phyloP scores from a whole-genome alignment of 2,888 invertebrate species.

The Aelia acuminata region DNA sequence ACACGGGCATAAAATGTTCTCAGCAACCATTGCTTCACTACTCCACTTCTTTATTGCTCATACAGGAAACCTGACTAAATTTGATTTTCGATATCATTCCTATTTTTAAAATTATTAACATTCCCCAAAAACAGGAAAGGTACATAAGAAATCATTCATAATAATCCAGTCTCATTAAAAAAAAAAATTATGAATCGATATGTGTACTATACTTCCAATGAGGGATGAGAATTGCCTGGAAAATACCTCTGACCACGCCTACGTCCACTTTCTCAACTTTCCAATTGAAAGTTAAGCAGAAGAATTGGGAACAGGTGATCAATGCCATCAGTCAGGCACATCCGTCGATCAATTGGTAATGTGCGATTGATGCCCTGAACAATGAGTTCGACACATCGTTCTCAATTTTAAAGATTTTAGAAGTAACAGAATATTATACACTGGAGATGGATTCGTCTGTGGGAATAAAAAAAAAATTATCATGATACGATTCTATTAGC shows the following conservation, averaged over 20 bases:
- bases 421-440: background rate
- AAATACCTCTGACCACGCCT: background rate
- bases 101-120: no score
- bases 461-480: background rate
- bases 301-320: background rate
- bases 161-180: no score
- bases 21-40: background rate
- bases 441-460: background rate
- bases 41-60: background rate
- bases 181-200: background rate
- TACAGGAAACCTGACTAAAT: no score
- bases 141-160: no score
- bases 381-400: background rate
- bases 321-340: background rate
- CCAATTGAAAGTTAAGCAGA: background rate
- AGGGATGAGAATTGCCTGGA: background rate
- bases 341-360: background rate
- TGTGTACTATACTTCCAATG: background rate
- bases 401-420: background rate
- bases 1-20: background rate
- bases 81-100: no score
- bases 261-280: constrained; percentile 1
- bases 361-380: background rate
- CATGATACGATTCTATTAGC: no score
- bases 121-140: no score